phyloP scores from a whole-genome alignment of 2,888 invertebrate genomes.

The Ormyrus thymus region DNA sequence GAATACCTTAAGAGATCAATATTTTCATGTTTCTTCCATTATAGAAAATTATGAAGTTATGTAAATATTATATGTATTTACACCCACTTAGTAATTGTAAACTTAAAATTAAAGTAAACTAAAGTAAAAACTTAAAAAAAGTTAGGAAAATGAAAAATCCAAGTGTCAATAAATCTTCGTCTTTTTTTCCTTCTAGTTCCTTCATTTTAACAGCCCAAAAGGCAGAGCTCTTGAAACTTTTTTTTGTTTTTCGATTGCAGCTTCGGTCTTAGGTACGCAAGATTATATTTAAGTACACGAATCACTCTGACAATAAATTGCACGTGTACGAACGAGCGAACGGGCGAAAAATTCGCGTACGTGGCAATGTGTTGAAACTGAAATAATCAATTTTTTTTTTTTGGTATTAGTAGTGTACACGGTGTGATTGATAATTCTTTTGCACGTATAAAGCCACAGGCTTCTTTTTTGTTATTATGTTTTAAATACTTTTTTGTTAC shows the following conservation, averaged over 20 bases:
- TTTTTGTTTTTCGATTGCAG: slow-evolving; percentile 22
- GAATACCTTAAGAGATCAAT: slow-evolving; percentile 31
- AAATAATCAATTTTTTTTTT: slow-evolving; percentile 51
- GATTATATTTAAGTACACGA: slow-evolving; percentile 57
- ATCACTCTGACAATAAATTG: slow-evolving; percentile 53
- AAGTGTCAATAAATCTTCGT: slow-evolving; percentile 3
- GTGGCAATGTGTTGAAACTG: slow-evolving; percentile 42
- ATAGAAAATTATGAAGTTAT: background rate
- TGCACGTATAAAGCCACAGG: slow-evolving; percentile 36
- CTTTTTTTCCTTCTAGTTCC: slow-evolving; percentile 49
- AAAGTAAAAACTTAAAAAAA: background rate
- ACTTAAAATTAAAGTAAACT: background rate
- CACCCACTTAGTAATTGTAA: background rate
- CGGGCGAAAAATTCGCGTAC: slow-evolving; percentile 9
- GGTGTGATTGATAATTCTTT: slow-evolving; percentile 42
- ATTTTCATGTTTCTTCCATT: slow-evolving; percentile 20
- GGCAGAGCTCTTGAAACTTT: slow-evolving; percentile 42
- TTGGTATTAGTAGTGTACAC: slow-evolving; percentile 49
- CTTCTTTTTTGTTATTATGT: slow-evolving; percentile 25
- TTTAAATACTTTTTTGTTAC: slow-evolving; percentile 34
- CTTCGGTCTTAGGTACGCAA: slow-evolving; percentile 45
- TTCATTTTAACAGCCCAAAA: slow-evolving; percentile 36
- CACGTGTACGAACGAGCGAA: slow-evolving; percentile 8
- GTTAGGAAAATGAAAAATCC: slow-evolving; percentile 17
- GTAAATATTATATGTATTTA: too few relatives aligned